Evolutionary conservation across 2,888 invertebrate genomes (phyloP), one percentile per base, ranked within the genome.

Genomic region (Oxytorus armatus): DNA sequence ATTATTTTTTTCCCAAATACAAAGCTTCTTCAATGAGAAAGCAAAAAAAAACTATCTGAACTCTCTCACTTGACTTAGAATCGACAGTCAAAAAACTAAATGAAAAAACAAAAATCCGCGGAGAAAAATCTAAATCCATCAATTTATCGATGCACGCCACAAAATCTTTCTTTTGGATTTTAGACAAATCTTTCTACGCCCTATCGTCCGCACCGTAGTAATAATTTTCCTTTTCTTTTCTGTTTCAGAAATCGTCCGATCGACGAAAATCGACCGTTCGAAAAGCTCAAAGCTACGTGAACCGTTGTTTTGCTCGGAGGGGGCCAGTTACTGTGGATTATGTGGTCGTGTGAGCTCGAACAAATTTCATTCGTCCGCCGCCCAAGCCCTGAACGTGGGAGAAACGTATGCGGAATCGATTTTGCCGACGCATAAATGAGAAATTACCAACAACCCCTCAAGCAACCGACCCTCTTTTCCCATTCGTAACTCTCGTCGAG

Each of bases 391-490:
- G 68, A 53, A 44, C 29, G 78, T 57, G 69, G 23, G 68, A 78
- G n/a, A 79, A 76, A 78, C 10, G 44, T 63, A 55, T 47, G 47
- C 51, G 77, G 69, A 82, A 81, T 82, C 82, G 53, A 79, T 82
- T 77, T 49, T 79, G 44, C 69, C 61, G 47, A 72, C 73, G 39
- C 18, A 68, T 10, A 42, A 18, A 65, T 16, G 29, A 42, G 47
- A 66, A 77, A 68, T n/a, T n/a, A n/a, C n/a, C n/a, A n/a, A n/a
- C n/a, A n/a, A n/a, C n/a, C n/a, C n/a, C n/a, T n/a, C n/a, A n/a
- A n/a, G n/a, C n/a, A n/a, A n/a, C n/a, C n/a, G n/a, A n/a, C n/a
- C n/a, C n/a, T n/a, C n/a, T n/a, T n/a, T n/a, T n/a, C n/a, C n/a
- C n/a, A n/a, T n/a, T n/a, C n/a, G n/a, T n/a, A n/a, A n/a, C n/a